Evolutionary conservation across 2,797 vertebrate genomes (phyloP).

Genomic region (Manis pentadactyla): DNA sequence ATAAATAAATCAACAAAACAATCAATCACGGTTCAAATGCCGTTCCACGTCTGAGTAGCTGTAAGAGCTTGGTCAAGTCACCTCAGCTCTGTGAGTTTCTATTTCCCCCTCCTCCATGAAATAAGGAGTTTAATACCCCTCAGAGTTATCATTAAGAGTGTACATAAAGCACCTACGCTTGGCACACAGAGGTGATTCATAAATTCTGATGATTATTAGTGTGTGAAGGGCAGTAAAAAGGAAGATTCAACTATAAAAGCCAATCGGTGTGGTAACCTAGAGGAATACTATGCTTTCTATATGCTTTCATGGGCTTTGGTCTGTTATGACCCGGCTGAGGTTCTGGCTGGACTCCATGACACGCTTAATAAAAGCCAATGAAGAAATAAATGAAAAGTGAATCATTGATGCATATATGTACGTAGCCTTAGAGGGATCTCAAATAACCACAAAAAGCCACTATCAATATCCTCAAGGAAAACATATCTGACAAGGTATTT

Average conservation of each 20-base stretch:
- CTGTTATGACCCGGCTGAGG: not conserved
- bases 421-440: constrained; percentile 15
- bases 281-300: too few relatives aligned
- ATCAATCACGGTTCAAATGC: not conserved
- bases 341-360: not conserved
- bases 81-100: not conserved
- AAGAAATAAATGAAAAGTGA: constrained; percentile 51
- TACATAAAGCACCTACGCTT: not conserved
- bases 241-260: not conserved
- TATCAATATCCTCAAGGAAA: constrained; percentile 38
- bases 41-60: not conserved
- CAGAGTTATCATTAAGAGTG: not conserved
- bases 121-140: not conserved
- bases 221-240: not conserved
- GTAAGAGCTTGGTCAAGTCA: not conserved
- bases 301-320: not conserved
- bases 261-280: not conserved
- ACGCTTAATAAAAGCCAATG: constrained; percentile 45
- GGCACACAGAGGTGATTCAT: not conserved
- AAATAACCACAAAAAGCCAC: constrained; percentile 37
- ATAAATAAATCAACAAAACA: too few relatives aligned
- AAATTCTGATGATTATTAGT: not conserved
- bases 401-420: not conserved
- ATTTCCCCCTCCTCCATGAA: not conserved
- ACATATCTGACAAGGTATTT: constrained; percentile 7